A percentile compares a stretch with the other conserved stretches of the same genome.
phyloP scores from a whole-genome alignment of 2,797 vertebrate genomes.

The Neosilurus mollespiculum region DNA sequence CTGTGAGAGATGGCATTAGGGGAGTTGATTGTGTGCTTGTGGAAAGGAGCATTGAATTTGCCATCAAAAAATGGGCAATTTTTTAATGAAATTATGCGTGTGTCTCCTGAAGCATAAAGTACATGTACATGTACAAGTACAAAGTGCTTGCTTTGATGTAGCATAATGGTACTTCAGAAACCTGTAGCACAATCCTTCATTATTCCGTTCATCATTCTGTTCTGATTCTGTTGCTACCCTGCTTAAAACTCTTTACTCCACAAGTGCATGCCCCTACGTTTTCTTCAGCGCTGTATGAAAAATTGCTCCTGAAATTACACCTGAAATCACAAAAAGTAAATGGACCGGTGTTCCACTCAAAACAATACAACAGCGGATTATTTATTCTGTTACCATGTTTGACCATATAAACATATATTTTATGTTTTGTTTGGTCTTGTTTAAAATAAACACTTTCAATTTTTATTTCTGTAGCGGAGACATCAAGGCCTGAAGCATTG shows the following conservation, averaged over 20 bases:
- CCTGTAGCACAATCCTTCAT: background rate
- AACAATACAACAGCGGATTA: no score
- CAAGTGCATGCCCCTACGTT: background rate
- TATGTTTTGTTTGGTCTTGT: no score
- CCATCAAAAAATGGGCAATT: background rate
- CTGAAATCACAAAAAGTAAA: no score
- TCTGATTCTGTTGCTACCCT: background rate
- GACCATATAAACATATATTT: no score
- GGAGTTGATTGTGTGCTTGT: background rate
- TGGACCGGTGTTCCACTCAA: no score
- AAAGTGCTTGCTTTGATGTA: background rate
- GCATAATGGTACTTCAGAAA: background rate
- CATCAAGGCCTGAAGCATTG: no score
- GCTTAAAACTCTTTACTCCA: background rate
- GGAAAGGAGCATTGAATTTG: slow-evolving; percentile 2
- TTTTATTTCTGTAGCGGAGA: no score
- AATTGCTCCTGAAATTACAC: background rate
- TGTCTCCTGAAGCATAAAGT: background rate
- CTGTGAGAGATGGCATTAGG: slow-evolving; percentile 23
- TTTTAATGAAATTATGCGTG: no score
- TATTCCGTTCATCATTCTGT: background rate
- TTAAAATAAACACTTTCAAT: no score
- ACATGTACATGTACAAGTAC: no score
- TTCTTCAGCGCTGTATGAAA: background rate
- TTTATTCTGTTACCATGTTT: no score